Evolutionary conservation across 2,113 vertebrate species (phyloP).

Genomic region (Orientallactaga bullata): DNA sequence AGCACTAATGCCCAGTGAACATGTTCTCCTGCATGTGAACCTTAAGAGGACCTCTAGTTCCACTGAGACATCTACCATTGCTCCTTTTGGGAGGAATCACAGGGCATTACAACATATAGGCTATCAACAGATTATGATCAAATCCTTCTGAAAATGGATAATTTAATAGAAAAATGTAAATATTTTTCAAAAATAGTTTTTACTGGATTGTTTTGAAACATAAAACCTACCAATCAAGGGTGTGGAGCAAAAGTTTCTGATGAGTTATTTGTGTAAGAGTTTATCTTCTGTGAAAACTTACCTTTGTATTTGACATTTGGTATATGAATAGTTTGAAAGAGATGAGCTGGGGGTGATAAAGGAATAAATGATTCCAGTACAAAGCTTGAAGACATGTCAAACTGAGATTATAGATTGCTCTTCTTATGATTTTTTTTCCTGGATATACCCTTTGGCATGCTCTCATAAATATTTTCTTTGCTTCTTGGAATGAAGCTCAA

Average conservation of each 20-base stretch:
- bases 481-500: slow-evolving; percentile 50
- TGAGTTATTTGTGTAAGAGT: slow-evolving; percentile 20
- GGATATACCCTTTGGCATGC: background rate
- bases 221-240: background rate
- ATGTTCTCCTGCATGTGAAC: background rate
- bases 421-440: slow-evolving; percentile 38
- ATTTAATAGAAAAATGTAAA: background rate
- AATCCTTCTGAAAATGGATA: background rate
- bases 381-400: slow-evolving; percentile 54
- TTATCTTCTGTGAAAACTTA: slow-evolving; percentile 54
- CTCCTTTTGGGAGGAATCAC: background rate
- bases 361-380: slow-evolving; percentile 50
- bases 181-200: slow-evolving; percentile 36
- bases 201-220: slow-evolving; percentile 23
- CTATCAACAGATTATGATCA: background rate
- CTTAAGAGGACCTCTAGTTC: background rate
- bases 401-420: slow-evolving; percentile 43
- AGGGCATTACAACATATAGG: background rate
- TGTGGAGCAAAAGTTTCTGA: slow-evolving; percentile 16
- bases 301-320: slow-evolving; percentile 49
- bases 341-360: background rate
- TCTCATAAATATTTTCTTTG: slow-evolving; percentile 62
- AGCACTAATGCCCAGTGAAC: background rate
- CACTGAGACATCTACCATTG: background rate
- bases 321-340: slow-evolving; percentile 48